phyloP scores from a whole-genome alignment of 2,888 invertebrate genomes.

The Strigamia crassipes region DNA sequence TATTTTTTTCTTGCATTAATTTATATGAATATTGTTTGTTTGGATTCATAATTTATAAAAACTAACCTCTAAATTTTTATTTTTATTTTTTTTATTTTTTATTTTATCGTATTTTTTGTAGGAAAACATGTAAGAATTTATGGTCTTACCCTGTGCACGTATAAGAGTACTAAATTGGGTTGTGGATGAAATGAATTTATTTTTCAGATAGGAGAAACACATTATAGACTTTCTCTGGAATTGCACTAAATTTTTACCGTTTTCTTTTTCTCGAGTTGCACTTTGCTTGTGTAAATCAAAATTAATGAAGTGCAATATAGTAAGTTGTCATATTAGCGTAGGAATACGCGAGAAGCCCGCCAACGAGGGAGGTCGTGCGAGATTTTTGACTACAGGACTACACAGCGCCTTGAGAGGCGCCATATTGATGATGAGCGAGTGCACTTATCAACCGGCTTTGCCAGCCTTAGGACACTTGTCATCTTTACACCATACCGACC shows the following conservation, averaged over 20 bases:
- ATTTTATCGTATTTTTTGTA: neutral
- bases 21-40: conserved; percentile 22
- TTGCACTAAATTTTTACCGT: conserved; percentile 22
- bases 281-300: conserved; percentile 15
- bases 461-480: conserved; percentile 45
- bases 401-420: conserved; percentile 18
- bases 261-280: neutral
- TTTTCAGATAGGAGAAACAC: conserved; percentile 35
- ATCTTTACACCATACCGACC: conserved; percentile 39
- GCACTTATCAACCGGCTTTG: conserved; percentile 41
- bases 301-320: conserved; percentile 36
- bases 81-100: neutral
- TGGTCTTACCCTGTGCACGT: conserved; percentile 10
- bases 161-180: conserved; percentile 30
- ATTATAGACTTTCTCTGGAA: neutral
- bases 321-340: conserved; percentile 20
- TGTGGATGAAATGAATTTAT: conserved; percentile 42
- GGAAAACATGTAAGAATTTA: conserved; percentile 25
- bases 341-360: neutral
- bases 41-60: neutral
- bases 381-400: conserved; percentile 1
- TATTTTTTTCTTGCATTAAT: conserved; percentile 2
- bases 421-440: conserved; percentile 40
- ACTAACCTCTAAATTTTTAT: conserved; percentile 5
- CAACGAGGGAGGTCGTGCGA: neutral